Base-by-base conservation (phyloP, 2,113 vertebrate species). In the Mustela nigripes region DNA sequence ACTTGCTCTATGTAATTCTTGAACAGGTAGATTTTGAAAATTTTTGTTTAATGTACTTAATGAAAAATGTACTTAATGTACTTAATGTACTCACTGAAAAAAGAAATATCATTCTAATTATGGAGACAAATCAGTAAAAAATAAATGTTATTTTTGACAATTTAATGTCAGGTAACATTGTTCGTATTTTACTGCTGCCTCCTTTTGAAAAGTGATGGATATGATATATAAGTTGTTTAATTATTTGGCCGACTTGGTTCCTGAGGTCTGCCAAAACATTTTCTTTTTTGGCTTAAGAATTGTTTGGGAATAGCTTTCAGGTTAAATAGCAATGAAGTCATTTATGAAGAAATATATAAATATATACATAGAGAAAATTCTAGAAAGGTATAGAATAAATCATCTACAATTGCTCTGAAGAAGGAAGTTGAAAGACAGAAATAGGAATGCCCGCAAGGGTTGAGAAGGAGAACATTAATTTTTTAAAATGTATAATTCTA, bases 141-240 rank as follows among this genome's bases (percentile, higher is more conserved):
- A 65, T n/a, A 12, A 33, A 80, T 45, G 15, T 39, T 71, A 31
- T 48, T 89, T 91, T 88, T 85, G 53, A 24, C 42, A 91, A 28
- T 74, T 83, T 58, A 31, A 74, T 81, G 56, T 18, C 62, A 82
- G 50, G 60, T 90, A 56, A 39, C 11, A 26, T 33, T 39, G 19
- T 21, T 87, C 21, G n/a, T 80, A 67, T 89, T 69, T 91, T 26
- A 42, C 14, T 36, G 31, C 9, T 89, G 50, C 36, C 7, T 62
- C 67, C 50, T 94, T 96, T 88, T 80, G 71, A 71, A 79, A 96
- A 95, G 33, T 83, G 39, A 84, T 67, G 22, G 33, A 53, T 76
- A 53, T 62, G 50, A 45, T 67, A 26, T 14, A 3, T 28, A 80
- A 88, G 28, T 89, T 83, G 58, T 28, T 65, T 48, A 80, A 71